Conservation (phyloP, 2,888 invertebrate genomes). For the Zygothrica quintamaculata region DNA sequence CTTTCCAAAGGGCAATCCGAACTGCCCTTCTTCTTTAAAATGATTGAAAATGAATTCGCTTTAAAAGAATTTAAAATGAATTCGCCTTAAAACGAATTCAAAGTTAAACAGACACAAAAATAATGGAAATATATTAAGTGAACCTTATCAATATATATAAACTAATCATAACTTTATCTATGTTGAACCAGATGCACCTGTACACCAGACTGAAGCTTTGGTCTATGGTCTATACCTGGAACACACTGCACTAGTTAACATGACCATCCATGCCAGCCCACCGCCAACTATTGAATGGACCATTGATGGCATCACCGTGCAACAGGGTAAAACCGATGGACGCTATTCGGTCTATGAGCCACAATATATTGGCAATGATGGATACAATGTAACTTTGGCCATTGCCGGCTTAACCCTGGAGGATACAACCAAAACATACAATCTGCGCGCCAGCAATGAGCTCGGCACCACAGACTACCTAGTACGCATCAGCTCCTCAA, state of each 20-base stretch:
- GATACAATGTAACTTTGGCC: conserved; percentile 88
- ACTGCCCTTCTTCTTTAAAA: no score
- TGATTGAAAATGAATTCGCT: no score
- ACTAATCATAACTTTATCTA: no score
- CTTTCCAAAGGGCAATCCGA: no score
- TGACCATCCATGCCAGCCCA: conserved; percentile 91
- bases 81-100: no score
- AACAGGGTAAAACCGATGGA: conserved; percentile 85
- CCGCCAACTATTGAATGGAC: conserved; percentile 89
- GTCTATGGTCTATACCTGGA: conserved; percentile 91
- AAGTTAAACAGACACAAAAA: no score
- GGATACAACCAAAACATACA: conserved; percentile 90
- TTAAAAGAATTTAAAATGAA: no score
- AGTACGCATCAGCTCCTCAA: conserved; percentile 89
- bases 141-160: no score
- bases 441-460: conserved; percentile 88
- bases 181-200: conserved; percentile 90
- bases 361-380: conserved; percentile 86
- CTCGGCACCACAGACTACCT: conserved; percentile 88
- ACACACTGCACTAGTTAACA: conserved; percentile 89
- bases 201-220: conserved; percentile 86
- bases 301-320: conserved; percentile 86
- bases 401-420: conserved; percentile 89
- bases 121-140: no score
- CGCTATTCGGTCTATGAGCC: conserved; percentile 83